A percentile compares a stretch with the other conserved stretches of the same genome.
Conservation (phyloP, 2,888 invertebrate species). For the Habroteleia sp. region DNA sequence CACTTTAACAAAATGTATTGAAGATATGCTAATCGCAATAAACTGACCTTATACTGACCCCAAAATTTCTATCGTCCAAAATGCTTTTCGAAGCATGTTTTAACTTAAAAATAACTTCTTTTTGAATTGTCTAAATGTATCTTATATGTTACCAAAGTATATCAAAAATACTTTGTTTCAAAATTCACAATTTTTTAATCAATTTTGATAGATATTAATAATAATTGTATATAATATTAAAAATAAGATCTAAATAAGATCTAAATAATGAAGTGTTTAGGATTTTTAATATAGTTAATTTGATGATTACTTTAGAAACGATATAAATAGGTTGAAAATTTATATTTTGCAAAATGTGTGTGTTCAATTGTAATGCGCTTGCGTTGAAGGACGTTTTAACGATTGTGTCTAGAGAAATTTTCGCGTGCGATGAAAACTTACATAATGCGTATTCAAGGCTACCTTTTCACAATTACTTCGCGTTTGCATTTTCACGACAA, state of each 20-base stretch:
- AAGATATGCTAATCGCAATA: conserved; percentile 44
- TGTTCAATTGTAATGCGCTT: conserved; percentile 30
- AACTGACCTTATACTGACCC: conserved; percentile 41
- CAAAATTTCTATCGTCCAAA: conserved; percentile 19
- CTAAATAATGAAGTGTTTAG: too few relatives aligned
- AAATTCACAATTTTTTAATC: too few relatives aligned
- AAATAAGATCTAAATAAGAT: too few relatives aligned
- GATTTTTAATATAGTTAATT: too few relatives aligned
- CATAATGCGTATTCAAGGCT: conserved; percentile 64
- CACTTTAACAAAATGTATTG: conserved; percentile 54
- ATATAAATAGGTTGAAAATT: too few relatives aligned
- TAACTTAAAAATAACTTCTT: too few relatives aligned
- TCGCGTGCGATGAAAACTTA: conserved; percentile 65
- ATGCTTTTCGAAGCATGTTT: conserved; percentile 1
- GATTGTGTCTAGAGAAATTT: conserved; percentile 65
- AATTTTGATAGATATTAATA: too few relatives aligned
- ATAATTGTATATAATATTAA: too few relatives aligned
- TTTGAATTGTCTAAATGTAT: too few relatives aligned
- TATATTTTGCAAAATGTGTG: conserved; percentile 20
- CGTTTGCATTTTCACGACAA: conserved; percentile 65
- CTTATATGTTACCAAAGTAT: too few relatives aligned
- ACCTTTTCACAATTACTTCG: conserved; percentile 63
- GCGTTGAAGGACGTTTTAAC: conserved; percentile 58
- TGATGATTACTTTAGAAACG: too few relatives aligned
- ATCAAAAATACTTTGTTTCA: too few relatives aligned